Conservation (phyloP, 2,797 vertebrate species). For the Gobio occitaniae region DNA sequence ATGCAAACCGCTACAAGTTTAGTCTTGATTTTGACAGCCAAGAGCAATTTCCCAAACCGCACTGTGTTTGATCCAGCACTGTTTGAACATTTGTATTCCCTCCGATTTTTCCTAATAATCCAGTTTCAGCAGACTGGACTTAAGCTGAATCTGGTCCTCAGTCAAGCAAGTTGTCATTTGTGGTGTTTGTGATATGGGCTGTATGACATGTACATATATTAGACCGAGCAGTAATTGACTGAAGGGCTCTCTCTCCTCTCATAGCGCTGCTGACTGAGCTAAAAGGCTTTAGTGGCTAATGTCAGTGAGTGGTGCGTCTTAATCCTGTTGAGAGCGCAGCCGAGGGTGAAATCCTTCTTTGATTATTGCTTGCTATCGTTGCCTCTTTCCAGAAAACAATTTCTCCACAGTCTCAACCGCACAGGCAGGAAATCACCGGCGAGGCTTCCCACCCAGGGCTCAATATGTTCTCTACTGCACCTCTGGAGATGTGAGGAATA, state of each 20-base stretch:
- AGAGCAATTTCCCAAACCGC: conserved; percentile 3
- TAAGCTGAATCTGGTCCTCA: neutral
- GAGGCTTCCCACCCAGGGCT: conserved; percentile 4
- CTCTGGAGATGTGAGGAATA: conserved; percentile 15
- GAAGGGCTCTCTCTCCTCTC: conserved; percentile 40
- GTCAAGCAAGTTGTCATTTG: conserved; percentile 21
- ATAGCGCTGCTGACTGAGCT: conserved; percentile 37
- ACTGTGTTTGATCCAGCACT: conserved; percentile 3
- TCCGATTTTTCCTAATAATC: neutral
- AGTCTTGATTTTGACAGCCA: conserved; percentile 4
- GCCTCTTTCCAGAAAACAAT: conserved; percentile 57
- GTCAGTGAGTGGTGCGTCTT: conserved; percentile 73
- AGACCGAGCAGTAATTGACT: conserved; percentile 18
- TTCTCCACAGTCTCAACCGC: conserved; percentile 49
- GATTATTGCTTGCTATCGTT: conserved; percentile 69
- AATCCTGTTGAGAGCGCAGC: conserved; percentile 75
- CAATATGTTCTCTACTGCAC: conserved; percentile 9
- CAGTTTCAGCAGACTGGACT: conserved; percentile 11
- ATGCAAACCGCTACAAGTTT: conserved; percentile 5
- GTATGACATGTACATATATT: conserved; percentile 17
- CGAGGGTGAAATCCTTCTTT: conserved; percentile 71
- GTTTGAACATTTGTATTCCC: conserved; percentile 10
- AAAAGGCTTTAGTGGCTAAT: conserved; percentile 72
- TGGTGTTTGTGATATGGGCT: conserved; percentile 21
- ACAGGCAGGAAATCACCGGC: conserved; percentile 43